A percentile compares a stretch with the other conserved stretches of the same genome.
Evolutionary conservation across 2,113 vertebrate species (phyloP).

Genomic region (Corythaixoides concolor): DNA sequence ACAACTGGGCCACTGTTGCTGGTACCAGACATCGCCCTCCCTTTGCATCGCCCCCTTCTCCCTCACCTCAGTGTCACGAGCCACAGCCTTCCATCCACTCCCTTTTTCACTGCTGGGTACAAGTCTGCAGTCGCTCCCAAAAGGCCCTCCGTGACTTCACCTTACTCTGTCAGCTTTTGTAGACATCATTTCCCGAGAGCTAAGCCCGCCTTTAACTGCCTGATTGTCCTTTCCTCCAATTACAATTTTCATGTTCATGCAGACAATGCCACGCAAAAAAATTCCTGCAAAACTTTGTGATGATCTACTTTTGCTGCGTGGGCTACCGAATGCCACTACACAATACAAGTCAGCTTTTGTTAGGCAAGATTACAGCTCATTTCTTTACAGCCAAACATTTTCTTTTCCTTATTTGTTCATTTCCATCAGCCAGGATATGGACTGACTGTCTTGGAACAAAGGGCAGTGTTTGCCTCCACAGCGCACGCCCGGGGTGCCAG

Average conservation of each 20-base stretch:
- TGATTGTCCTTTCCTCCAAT: not conserved
- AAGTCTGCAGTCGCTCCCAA: not conserved
- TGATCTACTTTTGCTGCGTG: not conserved
- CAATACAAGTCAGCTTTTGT: not conserved
- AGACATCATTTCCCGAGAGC: not conserved
- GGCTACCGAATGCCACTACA: not conserved
- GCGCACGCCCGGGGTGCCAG: not conserved
- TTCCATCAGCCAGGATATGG: not conserved
- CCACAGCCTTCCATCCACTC: not conserved
- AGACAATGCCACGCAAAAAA: not conserved
- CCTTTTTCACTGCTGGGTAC: not conserved
- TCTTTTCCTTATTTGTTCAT: not conserved
- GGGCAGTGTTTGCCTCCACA: not conserved
- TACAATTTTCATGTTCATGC: not conserved
- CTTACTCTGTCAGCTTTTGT: not conserved
- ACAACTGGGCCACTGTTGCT: not conserved
- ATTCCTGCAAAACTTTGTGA: not conserved
- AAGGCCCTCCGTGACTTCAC: not conserved
- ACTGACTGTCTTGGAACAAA: not conserved
- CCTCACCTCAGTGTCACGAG: not conserved
- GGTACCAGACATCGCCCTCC: not conserved
- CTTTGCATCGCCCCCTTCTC: not conserved
- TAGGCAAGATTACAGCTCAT: not conserved
- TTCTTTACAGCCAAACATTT: not conserved
- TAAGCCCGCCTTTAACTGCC: not conserved